phyloP scores from a whole-genome alignment of 2,113 vertebrate species.

The Oryctolagus cuniculus region DNA sequence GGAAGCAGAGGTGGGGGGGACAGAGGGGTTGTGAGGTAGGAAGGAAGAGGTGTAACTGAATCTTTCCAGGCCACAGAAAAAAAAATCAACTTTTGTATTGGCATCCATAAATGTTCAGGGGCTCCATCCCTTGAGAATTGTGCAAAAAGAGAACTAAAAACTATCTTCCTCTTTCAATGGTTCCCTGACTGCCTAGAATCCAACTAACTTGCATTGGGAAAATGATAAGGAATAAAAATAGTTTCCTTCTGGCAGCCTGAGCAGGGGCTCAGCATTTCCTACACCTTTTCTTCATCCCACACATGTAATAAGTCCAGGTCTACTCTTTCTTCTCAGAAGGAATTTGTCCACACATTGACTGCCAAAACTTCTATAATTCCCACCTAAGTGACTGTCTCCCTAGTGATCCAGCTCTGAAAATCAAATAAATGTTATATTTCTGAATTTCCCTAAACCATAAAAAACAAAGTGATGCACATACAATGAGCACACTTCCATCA shows the following conservation, averaged over 20 bases:
- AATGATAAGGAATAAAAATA: too few species aligned
- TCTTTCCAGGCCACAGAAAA: too few species aligned
- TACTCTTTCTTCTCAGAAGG: background rate
- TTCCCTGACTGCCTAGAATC: background rate
- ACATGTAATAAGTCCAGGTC: background rate
- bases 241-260: background rate
- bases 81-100: background rate
- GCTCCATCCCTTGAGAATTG: background rate
- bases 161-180: background rate
- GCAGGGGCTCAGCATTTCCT: background rate
- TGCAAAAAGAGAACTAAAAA: background rate
- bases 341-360: background rate
- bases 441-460: background rate
- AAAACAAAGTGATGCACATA: background rate
- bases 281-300: background rate
- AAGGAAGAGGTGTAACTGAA: too few species aligned
- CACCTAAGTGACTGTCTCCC: background rate
- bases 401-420: background rate
- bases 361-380: background rate
- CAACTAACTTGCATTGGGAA: background rate
- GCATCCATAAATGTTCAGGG: too few species aligned
- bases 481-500: background rate
- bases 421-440: background rate
- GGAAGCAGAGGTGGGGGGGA: background rate
- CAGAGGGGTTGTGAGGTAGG: too few species aligned